These are phyloP conservation scores for Oryzias celebensis DNA, from an alignment of 2,113 vertebrate genomes.

Conservation along the genomic window DNA sequence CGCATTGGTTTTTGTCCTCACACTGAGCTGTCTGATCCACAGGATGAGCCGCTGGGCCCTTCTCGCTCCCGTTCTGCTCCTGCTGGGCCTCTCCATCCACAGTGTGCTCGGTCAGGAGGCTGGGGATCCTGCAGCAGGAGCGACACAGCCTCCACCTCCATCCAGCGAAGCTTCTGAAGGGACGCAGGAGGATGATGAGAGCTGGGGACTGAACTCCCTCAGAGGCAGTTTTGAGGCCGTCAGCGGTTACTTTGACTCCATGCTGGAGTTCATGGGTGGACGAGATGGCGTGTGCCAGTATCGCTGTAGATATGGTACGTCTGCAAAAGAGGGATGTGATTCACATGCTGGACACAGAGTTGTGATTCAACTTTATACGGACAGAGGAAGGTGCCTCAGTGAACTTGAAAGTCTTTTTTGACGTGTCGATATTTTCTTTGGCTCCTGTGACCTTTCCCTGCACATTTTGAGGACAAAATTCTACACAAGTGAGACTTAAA, in stretches of 20 bases:
- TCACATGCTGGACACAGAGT: not conserved
- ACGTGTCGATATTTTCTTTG: no score
- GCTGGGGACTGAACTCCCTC: constrained; percentile 85
- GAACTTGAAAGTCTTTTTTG: no score
- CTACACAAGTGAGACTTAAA: no score
- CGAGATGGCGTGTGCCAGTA: constrained; percentile 92
- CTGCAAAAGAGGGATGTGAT: not conserved
- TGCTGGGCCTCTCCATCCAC: constrained; percentile 68
- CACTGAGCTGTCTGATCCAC: constrained; percentile 13
- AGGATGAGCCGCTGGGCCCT: constrained; percentile 53
- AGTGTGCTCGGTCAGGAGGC: constrained; percentile 45
- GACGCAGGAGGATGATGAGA: constrained; percentile 27
- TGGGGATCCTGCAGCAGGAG: constrained; percentile 10
- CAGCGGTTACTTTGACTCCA: constrained; percentile 89
- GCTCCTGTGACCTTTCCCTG: no score
- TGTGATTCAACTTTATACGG: no score
- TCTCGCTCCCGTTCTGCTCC: constrained; percentile 54
- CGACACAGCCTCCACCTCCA: not conserved
- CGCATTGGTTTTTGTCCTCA: constrained; percentile 5
- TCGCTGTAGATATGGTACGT: constrained; percentile 86
- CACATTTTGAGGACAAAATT: no score
- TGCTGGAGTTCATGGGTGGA: constrained; percentile 89
- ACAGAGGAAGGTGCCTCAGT: no score
- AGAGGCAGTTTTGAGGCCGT: constrained; percentile 85
- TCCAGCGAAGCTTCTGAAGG: constrained; percentile 7